Percentiles rank a stretch among this genome's conserved stretches.
phyloP scores from a whole-genome alignment of 2,888 invertebrate species.

The Steinernema hermaphroditum region DNA sequence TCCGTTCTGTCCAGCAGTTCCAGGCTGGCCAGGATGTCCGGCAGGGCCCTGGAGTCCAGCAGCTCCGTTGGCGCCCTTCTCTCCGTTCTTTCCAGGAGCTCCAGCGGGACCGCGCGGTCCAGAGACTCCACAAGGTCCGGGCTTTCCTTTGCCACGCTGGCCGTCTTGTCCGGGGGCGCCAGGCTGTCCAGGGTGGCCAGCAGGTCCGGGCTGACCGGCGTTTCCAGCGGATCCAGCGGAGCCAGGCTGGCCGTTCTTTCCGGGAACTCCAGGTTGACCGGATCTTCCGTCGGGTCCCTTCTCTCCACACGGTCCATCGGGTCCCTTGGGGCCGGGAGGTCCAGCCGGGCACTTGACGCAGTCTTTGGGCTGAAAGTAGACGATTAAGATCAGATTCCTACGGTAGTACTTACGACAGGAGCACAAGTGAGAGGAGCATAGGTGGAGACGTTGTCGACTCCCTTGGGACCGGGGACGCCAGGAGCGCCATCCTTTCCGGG shows the following conservation, averaged over 20 bases:
- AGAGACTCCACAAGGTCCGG: neutral
- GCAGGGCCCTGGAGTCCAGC: neutral
- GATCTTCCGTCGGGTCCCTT: neutral
- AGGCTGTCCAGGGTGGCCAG: constrained; percentile 15
- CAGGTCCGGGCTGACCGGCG: constrained; percentile 7
- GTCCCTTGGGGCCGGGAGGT: constrained; percentile 14
- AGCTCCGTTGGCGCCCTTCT: neutral
- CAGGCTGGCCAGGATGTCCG: neutral
- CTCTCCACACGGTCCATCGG: neutral
- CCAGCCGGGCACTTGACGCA: constrained; percentile 15
- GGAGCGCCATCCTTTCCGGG: neutral
- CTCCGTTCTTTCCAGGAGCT: constrained; percentile 1
- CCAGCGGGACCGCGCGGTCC: constrained; percentile 30
- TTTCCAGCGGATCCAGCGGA: constrained; percentile 42
- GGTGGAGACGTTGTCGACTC: neutral
- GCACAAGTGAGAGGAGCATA: neutral
- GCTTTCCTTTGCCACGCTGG: constrained; percentile 18
- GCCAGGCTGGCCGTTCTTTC: constrained; percentile 22
- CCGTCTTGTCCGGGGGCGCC: constrained; percentile 28
- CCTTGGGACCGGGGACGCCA: constrained; percentile 22
- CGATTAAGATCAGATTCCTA: neutral
- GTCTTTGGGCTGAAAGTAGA: neutral
- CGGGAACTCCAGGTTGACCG: constrained; percentile 12
- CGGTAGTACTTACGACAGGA: constrained; percentile 2
- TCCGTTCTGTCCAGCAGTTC: neutral